phyloP scores from a whole-genome alignment of 2,113 vertebrate species.

The Pedetes capensis region DNA sequence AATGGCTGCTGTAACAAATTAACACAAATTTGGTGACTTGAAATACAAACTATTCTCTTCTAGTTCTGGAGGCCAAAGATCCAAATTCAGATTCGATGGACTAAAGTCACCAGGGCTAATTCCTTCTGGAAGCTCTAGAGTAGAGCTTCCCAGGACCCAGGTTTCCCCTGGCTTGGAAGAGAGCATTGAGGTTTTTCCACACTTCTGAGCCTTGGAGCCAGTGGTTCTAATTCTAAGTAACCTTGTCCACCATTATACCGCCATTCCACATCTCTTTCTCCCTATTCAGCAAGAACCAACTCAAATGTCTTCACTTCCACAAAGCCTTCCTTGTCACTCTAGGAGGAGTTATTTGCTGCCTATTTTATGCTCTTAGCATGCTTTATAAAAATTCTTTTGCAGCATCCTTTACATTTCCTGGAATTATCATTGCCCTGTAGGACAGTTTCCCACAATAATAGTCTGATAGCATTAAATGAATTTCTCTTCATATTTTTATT shows the following conservation, averaged over 20 bases:
- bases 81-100: not conserved
- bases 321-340: not conserved
- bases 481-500: slow-evolving; percentile 17
- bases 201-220: not conserved
- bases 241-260: not conserved
- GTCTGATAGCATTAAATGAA: not conserved
- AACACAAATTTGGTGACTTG: not conserved
- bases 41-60: not conserved
- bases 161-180: not conserved
- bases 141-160: not conserved
- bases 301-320: not conserved
- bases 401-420: not conserved
- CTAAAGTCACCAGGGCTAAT: not conserved
- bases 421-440: not conserved
- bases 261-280: not conserved
- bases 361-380: not conserved
- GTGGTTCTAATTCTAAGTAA: not conserved
- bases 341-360: not conserved
- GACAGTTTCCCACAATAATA: not conserved
- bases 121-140: not conserved
- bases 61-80: not conserved
- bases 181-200: not conserved
- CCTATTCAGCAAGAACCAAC: not conserved
- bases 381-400: fast-evolving
- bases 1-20: not conserved